These are phyloP conservation scores for Pachypeltis micranthus DNA, from an alignment of 1,140 invertebrate genomes.

Conservation along the genomic window DNA sequence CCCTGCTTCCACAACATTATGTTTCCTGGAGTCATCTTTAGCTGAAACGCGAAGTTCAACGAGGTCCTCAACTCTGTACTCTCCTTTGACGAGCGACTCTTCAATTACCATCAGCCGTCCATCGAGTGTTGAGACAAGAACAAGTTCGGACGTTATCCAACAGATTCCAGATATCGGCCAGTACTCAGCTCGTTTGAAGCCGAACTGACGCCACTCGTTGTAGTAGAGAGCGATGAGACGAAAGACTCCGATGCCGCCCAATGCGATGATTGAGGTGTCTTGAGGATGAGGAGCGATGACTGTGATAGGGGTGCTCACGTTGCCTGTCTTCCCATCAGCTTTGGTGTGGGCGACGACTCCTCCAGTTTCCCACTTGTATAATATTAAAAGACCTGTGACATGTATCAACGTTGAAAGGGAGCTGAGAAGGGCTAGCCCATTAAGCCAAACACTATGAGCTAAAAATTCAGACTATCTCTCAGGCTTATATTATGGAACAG, in stretches of 20 bases:
- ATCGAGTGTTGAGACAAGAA: conserved; percentile 60
- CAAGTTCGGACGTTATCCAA: conserved; percentile 61
- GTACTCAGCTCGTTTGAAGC: conserved; percentile 68
- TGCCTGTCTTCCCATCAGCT: neutral
- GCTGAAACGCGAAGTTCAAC: neutral
- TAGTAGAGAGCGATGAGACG: conserved; percentile 66
- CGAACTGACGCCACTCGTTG: conserved; percentile 65
- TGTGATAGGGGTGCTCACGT: neutral
- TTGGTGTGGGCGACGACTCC: neutral
- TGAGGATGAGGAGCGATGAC: neutral
- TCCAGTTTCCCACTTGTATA: neutral
- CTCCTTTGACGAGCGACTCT: conserved; percentile 19
- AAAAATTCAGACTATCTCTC: no score
- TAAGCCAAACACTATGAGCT: no score
- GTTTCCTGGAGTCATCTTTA: neutral
- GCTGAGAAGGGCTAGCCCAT: no score
- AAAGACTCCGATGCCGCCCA: conserved; percentile 41
- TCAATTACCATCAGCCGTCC: conserved; percentile 64
- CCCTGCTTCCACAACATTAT: no score
- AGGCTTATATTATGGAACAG: no score
- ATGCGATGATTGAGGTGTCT: neutral
- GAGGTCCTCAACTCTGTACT: conserved; percentile 4
- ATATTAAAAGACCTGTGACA: neutral
- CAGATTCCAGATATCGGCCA: conserved; percentile 53
- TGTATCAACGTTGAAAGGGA: no score